phyloP scores from a whole-genome alignment of 2,113 vertebrate species.

The Halcyon senegalensis region DNA sequence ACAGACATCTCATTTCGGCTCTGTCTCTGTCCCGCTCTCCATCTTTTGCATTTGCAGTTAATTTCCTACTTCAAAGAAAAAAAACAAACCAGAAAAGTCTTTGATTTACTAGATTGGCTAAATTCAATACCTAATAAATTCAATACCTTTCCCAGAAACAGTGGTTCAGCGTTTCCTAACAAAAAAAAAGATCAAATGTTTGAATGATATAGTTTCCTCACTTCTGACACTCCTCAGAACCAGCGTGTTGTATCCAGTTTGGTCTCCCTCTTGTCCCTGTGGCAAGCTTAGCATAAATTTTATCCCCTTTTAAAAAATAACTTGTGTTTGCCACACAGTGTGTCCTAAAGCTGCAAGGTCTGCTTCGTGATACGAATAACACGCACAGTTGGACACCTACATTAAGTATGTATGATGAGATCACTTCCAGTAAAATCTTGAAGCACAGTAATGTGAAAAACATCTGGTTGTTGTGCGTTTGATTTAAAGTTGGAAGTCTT shows the following conservation, averaged over 20 bases:
- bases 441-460: slow-evolving; percentile 77
- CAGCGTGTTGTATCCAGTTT: neutral
- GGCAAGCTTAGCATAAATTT: slow-evolving; percentile 14
- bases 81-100: neutral
- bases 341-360: slow-evolving; percentile 49
- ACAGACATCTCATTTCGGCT: neutral
- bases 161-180: slow-evolving; percentile 16
- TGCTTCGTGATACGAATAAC: slow-evolving; percentile 71
- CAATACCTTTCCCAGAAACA: slow-evolving; percentile 50
- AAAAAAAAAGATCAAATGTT: neutral
- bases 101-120: slow-evolving; percentile 24
- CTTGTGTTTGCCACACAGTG: slow-evolving; percentile 13
- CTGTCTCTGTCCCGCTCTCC: neutral
- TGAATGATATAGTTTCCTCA: slow-evolving; percentile 52
- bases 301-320: slow-evolving; percentile 46
- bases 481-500: slow-evolving; percentile 76
- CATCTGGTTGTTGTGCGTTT: slow-evolving; percentile 77
- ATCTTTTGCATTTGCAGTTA: slow-evolving; percentile 41
- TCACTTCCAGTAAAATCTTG: slow-evolving; percentile 83
- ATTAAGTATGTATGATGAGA: slow-evolving; percentile 75
- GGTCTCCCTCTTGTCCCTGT: slow-evolving; percentile 28
- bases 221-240: slow-evolving; percentile 46
- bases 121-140: slow-evolving; percentile 14
- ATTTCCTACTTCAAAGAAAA: slow-evolving; percentile 25
- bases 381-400: slow-evolving; percentile 69